Evolutionary conservation across 2,113 vertebrate genomes (phyloP).

Genomic region (Solenodon paradoxus): DNA sequence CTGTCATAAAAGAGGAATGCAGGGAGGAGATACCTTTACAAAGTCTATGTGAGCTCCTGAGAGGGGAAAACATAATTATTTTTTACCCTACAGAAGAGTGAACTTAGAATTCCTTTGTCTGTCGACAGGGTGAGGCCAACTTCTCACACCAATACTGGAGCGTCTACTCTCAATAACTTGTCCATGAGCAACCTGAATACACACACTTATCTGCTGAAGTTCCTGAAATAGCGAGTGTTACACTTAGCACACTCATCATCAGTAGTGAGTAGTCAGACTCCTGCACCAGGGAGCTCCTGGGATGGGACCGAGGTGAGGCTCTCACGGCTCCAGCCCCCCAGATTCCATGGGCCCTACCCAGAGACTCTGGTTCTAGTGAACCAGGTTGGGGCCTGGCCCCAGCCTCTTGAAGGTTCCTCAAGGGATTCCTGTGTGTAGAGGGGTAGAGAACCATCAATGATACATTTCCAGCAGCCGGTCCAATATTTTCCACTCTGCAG

Average conservation of each 20-base stretch:
- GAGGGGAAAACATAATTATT: not conserved
- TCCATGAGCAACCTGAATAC: not conserved
- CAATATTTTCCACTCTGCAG: not conserved
- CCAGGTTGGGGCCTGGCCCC: not conserved
- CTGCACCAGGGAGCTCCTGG: not conserved
- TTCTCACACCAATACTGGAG: not conserved
- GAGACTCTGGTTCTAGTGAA: not conserved
- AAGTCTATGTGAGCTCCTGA: not conserved
- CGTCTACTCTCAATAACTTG: not conserved
- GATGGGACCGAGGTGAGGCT: not conserved
- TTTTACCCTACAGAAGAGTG: not conserved
- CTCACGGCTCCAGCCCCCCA: not conserved
- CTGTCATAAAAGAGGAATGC: not conserved
- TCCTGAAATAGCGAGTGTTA: not conserved
- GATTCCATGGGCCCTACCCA: not conserved
- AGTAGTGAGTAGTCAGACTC: not conserved
- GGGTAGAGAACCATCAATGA: fast-evolving
- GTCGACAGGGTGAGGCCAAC: fast-evolving
- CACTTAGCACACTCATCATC: not conserved
- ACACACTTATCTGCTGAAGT: not conserved
- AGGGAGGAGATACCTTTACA: not conserved
- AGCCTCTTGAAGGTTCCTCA: not conserved
- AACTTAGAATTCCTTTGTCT: not conserved
- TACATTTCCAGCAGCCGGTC: not conserved
- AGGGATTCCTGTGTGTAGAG: not conserved